Percentiles rank a stretch among this genome's conserved stretches.
These are phyloP conservation scores for Leiothrix lutea DNA, from an alignment of 2,113 vertebrate genomes.

Conservation along the genomic window DNA sequence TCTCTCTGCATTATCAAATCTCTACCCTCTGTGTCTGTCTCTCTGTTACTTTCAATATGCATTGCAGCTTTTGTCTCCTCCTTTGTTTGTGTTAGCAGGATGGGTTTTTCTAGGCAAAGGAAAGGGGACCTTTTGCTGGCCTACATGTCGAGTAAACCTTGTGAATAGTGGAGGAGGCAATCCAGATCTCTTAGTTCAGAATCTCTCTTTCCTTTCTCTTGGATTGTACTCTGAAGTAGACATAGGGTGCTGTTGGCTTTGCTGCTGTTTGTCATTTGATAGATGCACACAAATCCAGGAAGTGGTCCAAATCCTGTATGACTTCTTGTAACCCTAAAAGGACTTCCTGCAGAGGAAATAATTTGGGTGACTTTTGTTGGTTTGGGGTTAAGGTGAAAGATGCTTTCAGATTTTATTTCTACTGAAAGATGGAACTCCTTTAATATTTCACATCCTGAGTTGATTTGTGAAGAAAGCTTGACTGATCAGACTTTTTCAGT, in stretches of 20 bases:
- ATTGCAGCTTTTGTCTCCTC: slow-evolving; percentile 64
- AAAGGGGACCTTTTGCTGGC: slow-evolving; percentile 57
- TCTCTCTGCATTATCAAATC: slow-evolving; percentile 34
- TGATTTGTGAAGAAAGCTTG: slow-evolving; percentile 54
- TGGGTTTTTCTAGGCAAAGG: slow-evolving; percentile 54
- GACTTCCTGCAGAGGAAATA: slow-evolving; percentile 71
- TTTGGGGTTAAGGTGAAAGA: neutral
- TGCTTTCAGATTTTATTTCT: slow-evolving; percentile 57
- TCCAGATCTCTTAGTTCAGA: slow-evolving; percentile 36
- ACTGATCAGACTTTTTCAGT: slow-evolving; percentile 1
- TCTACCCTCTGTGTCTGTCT: slow-evolving; percentile 55
- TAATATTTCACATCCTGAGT: slow-evolving; percentile 52
- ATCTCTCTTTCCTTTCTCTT: slow-evolving; percentile 3
- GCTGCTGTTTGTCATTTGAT: neutral
- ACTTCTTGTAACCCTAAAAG: slow-evolving; percentile 68
- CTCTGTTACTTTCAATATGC: slow-evolving; percentile 52
- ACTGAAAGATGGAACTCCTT: slow-evolving; percentile 51
- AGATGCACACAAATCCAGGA: slow-evolving; percentile 55
- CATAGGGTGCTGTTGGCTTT: slow-evolving; percentile 32
- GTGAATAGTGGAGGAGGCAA: slow-evolving; percentile 26
- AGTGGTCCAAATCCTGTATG: slow-evolving; percentile 64
- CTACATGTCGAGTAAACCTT: slow-evolving; percentile 60
- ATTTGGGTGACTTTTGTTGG: slow-evolving; percentile 26
- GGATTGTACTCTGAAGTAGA: neutral
- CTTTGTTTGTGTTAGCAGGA: slow-evolving; percentile 59